Percentiles rank a stretch among this genome's conserved stretches.
phyloP scores from a whole-genome alignment of 2,113 vertebrate genomes.

The Ammodramus savannarum region DNA sequence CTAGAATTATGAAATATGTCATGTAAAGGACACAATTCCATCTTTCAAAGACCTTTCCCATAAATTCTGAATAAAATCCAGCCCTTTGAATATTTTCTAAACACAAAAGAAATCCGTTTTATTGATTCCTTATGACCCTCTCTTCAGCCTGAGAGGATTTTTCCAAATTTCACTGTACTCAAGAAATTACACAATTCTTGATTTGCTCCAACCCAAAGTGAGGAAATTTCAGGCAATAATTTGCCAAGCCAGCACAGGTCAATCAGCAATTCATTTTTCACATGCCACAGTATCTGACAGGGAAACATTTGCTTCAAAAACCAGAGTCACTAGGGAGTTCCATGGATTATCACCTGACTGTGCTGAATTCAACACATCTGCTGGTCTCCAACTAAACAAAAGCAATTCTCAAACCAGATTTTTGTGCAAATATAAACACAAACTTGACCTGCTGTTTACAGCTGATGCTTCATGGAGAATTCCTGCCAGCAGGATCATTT shows the following conservation, averaged over 20 bases:
- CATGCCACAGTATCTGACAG: background rate
- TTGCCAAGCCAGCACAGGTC: background rate
- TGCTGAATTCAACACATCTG: background rate
- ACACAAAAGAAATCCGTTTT: background rate
- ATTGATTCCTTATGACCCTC: background rate
- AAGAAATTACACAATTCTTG: background rate
- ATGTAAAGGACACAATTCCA: background rate
- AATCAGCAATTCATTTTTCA: background rate
- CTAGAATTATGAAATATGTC: constrained; percentile 60
- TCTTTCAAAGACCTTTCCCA: background rate
- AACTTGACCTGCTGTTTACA: background rate
- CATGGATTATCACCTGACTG: background rate
- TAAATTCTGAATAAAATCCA: background rate
- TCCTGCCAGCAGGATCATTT: background rate
- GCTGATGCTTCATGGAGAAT: background rate
- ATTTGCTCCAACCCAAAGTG: background rate
- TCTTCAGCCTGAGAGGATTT: background rate
- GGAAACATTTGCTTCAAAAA: background rate
- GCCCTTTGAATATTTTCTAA: background rate
- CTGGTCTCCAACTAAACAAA: background rate
- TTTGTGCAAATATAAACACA: background rate
- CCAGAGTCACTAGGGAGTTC: background rate
- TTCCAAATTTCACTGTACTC: background rate
- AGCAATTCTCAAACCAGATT: background rate
- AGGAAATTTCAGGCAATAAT: background rate